Evolutionary conservation across 2,888 invertebrate species (phyloP).

Genomic region (Apamea monoglypha): DNA sequence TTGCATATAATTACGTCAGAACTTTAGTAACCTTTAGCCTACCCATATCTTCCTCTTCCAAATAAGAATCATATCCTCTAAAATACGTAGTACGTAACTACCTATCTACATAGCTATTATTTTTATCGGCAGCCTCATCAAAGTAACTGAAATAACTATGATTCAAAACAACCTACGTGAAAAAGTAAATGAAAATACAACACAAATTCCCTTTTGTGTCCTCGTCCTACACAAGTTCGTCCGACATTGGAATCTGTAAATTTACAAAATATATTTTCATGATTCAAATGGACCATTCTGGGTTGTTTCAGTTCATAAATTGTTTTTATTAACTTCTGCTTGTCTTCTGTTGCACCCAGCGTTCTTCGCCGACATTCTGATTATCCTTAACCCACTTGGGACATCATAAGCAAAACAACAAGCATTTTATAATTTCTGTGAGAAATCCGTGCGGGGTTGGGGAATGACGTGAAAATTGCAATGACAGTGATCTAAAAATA

Average conservation of each 20-base stretch:
- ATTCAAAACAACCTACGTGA: constrained; percentile 64
- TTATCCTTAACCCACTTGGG: constrained; percentile 87
- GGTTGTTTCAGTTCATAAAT: constrained; percentile 41
- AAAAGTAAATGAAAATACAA: constrained; percentile 49
- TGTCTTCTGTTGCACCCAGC: constrained; percentile 62
- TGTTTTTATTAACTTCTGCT: constrained; percentile 73
- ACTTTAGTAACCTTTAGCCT: not conserved
- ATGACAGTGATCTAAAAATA: constrained; percentile 90
- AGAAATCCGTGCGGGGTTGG: constrained; percentile 78
- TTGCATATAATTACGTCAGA: not conserved
- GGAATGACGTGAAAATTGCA: constrained; percentile 89
- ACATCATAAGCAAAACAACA: constrained; percentile 72
- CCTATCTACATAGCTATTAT: not conserved
- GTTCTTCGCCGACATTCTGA: constrained; percentile 71
- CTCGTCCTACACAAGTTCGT: constrained; percentile 66
- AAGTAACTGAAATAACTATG: constrained; percentile 49
- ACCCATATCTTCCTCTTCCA: not conserved
- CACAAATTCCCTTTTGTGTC: constrained; percentile 63
- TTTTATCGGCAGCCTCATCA: constrained; percentile 24
- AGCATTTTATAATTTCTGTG: constrained; percentile 78
- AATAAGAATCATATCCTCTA: not conserved
- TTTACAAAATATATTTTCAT: constrained; percentile 53
- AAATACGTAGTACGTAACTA: not conserved
- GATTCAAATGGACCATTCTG: constrained; percentile 62
- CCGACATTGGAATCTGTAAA: constrained; percentile 60